Evolutionary conservation across 1,140 invertebrate genomes (phyloP).

Genomic region (Leguminivora glycinivorella): DNA sequence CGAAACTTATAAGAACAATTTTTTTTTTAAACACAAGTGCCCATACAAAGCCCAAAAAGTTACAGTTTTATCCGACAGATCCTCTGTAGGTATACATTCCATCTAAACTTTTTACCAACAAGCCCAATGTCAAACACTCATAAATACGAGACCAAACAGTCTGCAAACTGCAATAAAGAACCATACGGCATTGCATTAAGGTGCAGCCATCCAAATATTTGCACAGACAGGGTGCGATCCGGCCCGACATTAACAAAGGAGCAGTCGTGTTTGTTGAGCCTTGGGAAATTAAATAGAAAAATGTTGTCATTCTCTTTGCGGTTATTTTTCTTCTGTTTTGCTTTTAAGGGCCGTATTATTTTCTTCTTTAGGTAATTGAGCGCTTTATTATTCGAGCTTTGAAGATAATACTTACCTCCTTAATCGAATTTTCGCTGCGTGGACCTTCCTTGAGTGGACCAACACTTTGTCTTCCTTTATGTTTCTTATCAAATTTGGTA

Average conservation of each 20-base stretch:
- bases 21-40: too few relatives aligned
- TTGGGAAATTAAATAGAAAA: neutral
- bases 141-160: neutral
- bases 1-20: too few relatives aligned
- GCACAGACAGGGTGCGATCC: conserved; percentile 34
- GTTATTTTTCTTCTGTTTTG: neutral
- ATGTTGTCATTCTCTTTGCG: neutral
- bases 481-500: too few relatives aligned
- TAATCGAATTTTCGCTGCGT: too few relatives aligned
- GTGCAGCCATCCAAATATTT: conserved; percentile 1
- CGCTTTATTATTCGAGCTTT: neutral
- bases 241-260: conserved; percentile 35
- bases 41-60: too few relatives aligned
- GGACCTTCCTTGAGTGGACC: too few relatives aligned
- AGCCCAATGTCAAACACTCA: conserved; percentile 30
- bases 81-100: neutral
- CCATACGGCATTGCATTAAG: conserved; percentile 29
- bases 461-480: too few relatives aligned
- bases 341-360: neutral
- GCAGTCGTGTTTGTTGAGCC: conserved; percentile 1
- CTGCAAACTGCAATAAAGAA: conserved; percentile 29
- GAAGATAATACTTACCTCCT: too few relatives aligned
- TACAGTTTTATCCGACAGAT: conserved; percentile 35
- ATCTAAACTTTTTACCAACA: conserved; percentile 6
- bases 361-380: too few relatives aligned